phyloP scores from a whole-genome alignment of 2,797 vertebrate genomes.

The Darevskia mixta region DNA sequence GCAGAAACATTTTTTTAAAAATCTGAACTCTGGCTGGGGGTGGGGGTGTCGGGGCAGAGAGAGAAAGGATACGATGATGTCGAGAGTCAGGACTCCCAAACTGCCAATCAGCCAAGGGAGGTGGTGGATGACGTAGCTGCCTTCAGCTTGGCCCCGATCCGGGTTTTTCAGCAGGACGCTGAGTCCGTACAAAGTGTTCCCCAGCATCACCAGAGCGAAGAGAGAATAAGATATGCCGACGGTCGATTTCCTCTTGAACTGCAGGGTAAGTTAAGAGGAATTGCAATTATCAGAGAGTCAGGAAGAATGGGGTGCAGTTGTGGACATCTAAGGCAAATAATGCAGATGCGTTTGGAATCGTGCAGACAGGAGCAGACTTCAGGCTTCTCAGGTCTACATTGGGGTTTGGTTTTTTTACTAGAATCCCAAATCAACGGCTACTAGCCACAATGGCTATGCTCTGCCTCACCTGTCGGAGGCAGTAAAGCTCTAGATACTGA shows the following conservation, averaged over 20 bases:
- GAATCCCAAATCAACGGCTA: too few relatives aligned
- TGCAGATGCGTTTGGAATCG: too few relatives aligned
- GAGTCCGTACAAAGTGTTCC: slow-evolving; percentile 89
- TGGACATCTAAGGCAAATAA: too few relatives aligned
- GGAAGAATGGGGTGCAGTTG: too few relatives aligned
- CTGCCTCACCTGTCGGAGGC: too few relatives aligned
- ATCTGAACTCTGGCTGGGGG: not conserved
- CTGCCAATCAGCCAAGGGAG: slow-evolving; percentile 97
- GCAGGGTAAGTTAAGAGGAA: not conserved
- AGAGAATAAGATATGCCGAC: slow-evolving; percentile 90
- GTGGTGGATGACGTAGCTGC: slow-evolving; percentile 89
- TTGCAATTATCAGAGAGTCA: too few relatives aligned
- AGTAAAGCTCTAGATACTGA: too few relatives aligned
- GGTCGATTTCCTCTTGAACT: slow-evolving; percentile 93
- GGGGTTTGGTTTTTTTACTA: too few relatives aligned
- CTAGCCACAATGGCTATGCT: too few relatives aligned
- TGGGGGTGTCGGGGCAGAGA: not conserved
- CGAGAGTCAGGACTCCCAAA: slow-evolving; percentile 90
- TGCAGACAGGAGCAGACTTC: too few relatives aligned
- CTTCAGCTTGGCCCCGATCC: slow-evolving; percentile 80
- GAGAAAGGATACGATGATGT: slow-evolving; percentile 90
- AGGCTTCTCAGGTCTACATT: too few relatives aligned
- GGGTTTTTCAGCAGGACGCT: slow-evolving; percentile 95
- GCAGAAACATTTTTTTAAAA: too few relatives aligned
- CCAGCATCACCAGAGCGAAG: slow-evolving; percentile 93